phyloP scores from a whole-genome alignment of 2,888 invertebrate species.

The Coleophora flavipennella region DNA sequence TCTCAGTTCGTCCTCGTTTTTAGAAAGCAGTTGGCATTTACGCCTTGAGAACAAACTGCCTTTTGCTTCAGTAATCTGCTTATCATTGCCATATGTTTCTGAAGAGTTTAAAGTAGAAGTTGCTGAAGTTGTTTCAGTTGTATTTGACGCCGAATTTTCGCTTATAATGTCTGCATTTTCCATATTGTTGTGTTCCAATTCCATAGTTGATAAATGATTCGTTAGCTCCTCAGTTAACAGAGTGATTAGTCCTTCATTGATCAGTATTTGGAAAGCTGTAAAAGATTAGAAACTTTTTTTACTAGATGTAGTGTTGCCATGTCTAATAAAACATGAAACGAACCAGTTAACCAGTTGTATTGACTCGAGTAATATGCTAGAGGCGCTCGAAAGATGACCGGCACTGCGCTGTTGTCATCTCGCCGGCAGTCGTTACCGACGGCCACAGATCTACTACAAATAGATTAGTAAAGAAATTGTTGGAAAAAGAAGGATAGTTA shows the following conservation, averaged over 20 bases:
- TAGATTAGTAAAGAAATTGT: too few relatives aligned
- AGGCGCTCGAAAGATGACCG: too few relatives aligned
- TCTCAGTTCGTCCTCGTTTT: constrained; percentile 49
- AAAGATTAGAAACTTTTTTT: constrained; percentile 5
- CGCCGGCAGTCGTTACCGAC: too few relatives aligned
- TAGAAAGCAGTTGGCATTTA: constrained; percentile 31
- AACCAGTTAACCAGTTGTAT: too few relatives aligned
- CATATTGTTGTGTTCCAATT: constrained; percentile 45
- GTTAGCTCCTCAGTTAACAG: constrained; percentile 54
- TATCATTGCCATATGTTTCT: constrained; percentile 3
- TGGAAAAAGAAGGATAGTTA: too few relatives aligned
- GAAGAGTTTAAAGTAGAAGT: background rate
- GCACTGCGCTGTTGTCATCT: too few relatives aligned
- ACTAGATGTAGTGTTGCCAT: too few relatives aligned
- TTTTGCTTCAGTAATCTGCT: constrained; percentile 21
- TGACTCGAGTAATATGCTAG: too few relatives aligned
- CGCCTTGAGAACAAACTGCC: constrained; percentile 36
- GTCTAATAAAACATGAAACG: too few relatives aligned
- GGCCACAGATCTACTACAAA: too few relatives aligned
- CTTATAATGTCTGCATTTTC: constrained; percentile 22
- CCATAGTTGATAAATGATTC: constrained; percentile 50
- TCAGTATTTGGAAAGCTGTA: constrained; percentile 61
- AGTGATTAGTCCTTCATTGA: constrained; percentile 56
- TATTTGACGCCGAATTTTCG: constrained; percentile 18
- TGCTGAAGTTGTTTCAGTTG: constrained; percentile 15